These are phyloP conservation scores for Alca torda DNA, from an alignment of 2,797 vertebrate genomes.

Conservation along the genomic window DNA sequence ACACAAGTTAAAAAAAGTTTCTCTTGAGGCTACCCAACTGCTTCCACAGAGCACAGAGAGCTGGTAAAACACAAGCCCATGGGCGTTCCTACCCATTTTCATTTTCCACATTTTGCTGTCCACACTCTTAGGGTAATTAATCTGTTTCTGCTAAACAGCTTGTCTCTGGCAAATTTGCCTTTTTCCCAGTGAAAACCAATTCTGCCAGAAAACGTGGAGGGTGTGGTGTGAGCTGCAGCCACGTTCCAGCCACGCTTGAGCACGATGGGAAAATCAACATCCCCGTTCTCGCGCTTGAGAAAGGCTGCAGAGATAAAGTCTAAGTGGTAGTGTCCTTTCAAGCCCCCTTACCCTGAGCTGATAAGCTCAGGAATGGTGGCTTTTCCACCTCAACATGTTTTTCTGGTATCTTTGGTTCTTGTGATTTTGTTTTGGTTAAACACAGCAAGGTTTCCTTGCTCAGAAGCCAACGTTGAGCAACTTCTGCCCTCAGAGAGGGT, in stretches of 20 bases:
- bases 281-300: too few relatives aligned
- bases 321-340: rapidly evolving
- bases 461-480: background rate
- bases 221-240: background rate
- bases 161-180: background rate
- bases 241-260: rapidly evolving
- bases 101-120: background rate
- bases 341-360: background rate
- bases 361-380: rapidly evolving
- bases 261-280: rapidly evolving
- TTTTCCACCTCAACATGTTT: background rate
- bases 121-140: background rate
- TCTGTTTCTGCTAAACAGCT: background rate
- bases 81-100: background rate
- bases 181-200: background rate
- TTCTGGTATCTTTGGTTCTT: background rate
- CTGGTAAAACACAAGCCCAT: background rate
- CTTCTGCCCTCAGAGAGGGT: background rate
- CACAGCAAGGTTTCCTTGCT: background rate
- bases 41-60: background rate
- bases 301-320: background rate
- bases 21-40: background rate
- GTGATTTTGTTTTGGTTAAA: background rate
- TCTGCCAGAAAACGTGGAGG: background rate
- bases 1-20: background rate